Evolutionary conservation across 2,888 invertebrate genomes (phyloP).

Genomic region (Calameuta idolon): DNA sequence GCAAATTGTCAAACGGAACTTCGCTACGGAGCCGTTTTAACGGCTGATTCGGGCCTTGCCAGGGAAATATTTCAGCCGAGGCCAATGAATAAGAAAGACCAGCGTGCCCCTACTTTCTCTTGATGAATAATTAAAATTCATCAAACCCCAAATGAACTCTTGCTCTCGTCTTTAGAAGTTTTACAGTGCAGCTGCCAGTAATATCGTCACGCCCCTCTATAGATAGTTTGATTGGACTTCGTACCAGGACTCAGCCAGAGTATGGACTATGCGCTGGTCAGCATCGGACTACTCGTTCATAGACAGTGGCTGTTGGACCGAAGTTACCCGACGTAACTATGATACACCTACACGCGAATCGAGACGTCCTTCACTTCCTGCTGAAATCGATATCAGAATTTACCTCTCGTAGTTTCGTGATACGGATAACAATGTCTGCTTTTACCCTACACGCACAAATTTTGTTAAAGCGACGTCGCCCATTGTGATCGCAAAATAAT

Average conservation of each 20-base stretch:
- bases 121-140: not conserved
- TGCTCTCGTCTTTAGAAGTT: not conserved
- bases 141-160: not conserved
- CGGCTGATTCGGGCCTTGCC: not conserved
- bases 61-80: not conserved
- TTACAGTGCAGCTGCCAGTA: not conserved
- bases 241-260: not conserved
- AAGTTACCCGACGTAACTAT: not conserved
- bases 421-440: not conserved
- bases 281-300: not conserved
- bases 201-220: not conserved
- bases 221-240: not conserved
- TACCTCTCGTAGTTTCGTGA: not conserved
- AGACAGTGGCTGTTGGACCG: not conserved
- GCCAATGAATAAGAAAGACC: not conserved
- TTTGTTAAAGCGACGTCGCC: not conserved
- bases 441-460: not conserved
- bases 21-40: not conserved
- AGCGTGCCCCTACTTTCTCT: not conserved
- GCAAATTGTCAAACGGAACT: not conserved
- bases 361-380: not conserved
- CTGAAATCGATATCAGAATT: not conserved
- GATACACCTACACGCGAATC: not conserved
- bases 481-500: not conserved
- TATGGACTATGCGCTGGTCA: not conserved